Evolutionary conservation across 2,888 invertebrate species (phyloP), one percentile per base, ranked within the genome.

Genomic region (Eristalis tenax): DNA sequence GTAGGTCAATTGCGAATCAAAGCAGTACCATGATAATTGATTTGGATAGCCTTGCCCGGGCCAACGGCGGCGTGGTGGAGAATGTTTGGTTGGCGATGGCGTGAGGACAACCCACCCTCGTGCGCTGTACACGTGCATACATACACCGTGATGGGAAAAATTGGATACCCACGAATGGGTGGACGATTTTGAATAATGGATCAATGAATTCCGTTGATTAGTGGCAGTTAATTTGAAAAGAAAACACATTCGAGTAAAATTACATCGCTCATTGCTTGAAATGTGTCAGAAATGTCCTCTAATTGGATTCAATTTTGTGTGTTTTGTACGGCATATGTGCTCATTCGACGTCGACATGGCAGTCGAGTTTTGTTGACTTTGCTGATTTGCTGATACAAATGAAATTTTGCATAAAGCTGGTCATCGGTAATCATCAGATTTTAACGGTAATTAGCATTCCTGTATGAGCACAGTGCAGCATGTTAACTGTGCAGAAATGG

Each of bases 1-100:
- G 65, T 78, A 71, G 78, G 78, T 78, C 78, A 78, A 64, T 78
- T 78, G 69, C 64, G 38, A 78, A 78, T 78, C 70, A 70, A 64
- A 50, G 66, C 11, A 26, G 66, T 6, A 26, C 57, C 32, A 28
- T 13, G 38, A 38, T 71, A 57, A 79, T 79, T 43, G 66, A 65
- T 71, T 79, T 71, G 40, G 18, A 50, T 50, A 18, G 50, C 50
- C 50, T 18, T 8, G 50, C 18, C 50, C n/a, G n/a, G 5, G 50
- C 50, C 50, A 18, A 18, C 6, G 50, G n/a, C 18, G 18, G 15
- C n/a, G 40, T n/a, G 4, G 50, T 4, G 43, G 43, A 18, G 43
- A 4, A 50, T 50, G 8, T 50, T 50, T 6, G n/a, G 43, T 4
- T 50, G 6, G 18, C n/a, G 6, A 35, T 18, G 18, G 18, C 10